These are phyloP conservation scores for Hippocampus kuda DNA, from an alignment of 2,797 vertebrate species.

Conservation along the genomic window DNA sequence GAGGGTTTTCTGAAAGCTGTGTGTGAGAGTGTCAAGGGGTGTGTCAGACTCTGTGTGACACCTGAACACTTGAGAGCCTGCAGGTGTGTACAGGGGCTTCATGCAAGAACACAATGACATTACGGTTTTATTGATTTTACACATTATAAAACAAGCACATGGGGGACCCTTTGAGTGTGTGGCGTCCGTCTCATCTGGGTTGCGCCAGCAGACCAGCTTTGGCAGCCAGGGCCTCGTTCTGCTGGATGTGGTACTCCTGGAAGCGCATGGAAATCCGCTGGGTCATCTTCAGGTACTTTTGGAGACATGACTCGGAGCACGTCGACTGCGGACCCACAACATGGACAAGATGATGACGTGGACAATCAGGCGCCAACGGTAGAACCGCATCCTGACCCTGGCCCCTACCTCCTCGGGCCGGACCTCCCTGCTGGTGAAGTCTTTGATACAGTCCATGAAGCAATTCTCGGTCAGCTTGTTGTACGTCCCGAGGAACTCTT, in stretches of 20 bases:
- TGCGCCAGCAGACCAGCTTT: slow-evolving; percentile 87
- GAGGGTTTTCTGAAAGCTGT: no score
- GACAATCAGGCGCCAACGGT: no score
- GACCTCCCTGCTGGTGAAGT: slow-evolving; percentile 91
- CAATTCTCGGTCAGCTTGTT: slow-evolving; percentile 97
- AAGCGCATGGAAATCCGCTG: slow-evolving; percentile 98
- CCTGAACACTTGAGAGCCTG: no score
- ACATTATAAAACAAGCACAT: not conserved
- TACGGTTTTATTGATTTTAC: not conserved
- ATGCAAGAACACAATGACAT: not conserved
- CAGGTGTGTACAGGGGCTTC: no score
- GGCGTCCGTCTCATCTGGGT: slow-evolving; percentile 59
- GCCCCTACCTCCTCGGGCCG: slow-evolving; percentile 81
- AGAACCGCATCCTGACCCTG: not conserved
- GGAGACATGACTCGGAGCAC: slow-evolving; percentile 90
- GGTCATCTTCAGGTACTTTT: slow-evolving; percentile 99
- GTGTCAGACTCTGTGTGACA: no score
- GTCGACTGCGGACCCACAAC: slow-evolving; percentile 61
- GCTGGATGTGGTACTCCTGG: slow-evolving; percentile 98
- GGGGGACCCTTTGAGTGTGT: not conserved
- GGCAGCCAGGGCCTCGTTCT: slow-evolving; percentile 93
- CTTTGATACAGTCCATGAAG: slow-evolving; percentile 95
- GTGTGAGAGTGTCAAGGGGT: no score
- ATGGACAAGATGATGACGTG: slow-evolving; percentile 11
- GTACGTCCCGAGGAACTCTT: slow-evolving; percentile 96